Evolutionary conservation across 2,113 vertebrate species (phyloP), one percentile per base, ranked within the genome.

Genomic region (Scopus umbretta): DNA sequence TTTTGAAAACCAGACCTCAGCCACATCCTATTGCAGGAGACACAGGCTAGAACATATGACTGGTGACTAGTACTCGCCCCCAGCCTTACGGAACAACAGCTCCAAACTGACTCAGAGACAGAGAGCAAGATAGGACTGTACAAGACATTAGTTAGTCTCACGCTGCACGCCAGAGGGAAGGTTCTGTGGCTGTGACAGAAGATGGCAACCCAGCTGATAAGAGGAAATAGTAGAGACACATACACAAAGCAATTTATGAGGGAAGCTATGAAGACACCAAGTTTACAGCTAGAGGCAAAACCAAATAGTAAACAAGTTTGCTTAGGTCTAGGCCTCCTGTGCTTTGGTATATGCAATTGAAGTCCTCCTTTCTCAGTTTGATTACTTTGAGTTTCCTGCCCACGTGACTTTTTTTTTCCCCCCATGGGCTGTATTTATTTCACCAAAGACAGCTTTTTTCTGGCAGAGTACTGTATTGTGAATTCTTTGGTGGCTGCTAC

Each of bases 151-250:
- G 9, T 26, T 36, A 32, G 38, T 32, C 45, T 47, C 58, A 42
- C 6, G 34, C 72, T 26, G 36, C 43, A 16, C 1, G 3, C 53
- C 1, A 0, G 3, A 80, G 80, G 7, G 0, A 58, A 62, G 20
- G 26, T 42, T 38, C 38, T 7, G 66, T 16, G 63, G 12, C 91
- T 63, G 32, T 5, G n/a, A 56, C 87, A 58, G n/a, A 58, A 78
- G 38, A 42, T 7, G 8, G 38, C 70, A 78, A 6, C 27, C 25
- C 32, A 5, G 43, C 16, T 7, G 3, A 6, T 18, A 26, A 79
- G 40, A 73, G 30, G 7, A 43, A 88, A 62, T 0, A 17, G 8
- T 0, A 53, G 47, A 68, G 11, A 45, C 9, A 70, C 43, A 16
- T 6, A 76, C 17, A 49, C 16, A 43, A 30, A 40, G 32, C 50